phyloP scores from a whole-genome alignment of 2,888 invertebrate genomes.

The Syrphus vitripennis region DNA sequence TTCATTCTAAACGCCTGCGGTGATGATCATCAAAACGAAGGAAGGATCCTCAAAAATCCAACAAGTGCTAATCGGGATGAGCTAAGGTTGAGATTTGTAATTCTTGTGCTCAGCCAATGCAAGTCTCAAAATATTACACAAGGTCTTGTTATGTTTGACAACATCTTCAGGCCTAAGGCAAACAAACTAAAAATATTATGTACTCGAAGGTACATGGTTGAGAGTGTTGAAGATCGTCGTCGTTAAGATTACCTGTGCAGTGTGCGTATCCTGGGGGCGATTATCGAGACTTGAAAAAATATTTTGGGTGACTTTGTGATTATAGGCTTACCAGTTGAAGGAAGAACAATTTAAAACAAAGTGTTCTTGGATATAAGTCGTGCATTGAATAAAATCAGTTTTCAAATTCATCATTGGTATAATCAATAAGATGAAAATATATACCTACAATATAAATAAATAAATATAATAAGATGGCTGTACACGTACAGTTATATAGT shows the following conservation, averaged over 20 bases:
- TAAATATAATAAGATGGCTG: too few species aligned
- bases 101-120: conserved; percentile 39
- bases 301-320: conserved; percentile 44
- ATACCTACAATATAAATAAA: too few species aligned
- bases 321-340: conserved; percentile 11
- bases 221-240: background rate
- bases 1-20: conserved; percentile 38
- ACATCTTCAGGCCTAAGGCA: conserved; percentile 39
- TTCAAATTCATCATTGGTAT: too few species aligned
- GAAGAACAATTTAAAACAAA: background rate
- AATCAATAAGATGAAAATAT: too few species aligned
- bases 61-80: conserved; percentile 68
- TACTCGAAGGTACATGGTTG: too few species aligned
- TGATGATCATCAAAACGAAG: conserved; percentile 25
- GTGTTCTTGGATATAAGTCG: background rate
- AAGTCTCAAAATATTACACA: conserved; percentile 67
- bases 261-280: conserved; percentile 10
- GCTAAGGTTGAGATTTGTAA: conserved; percentile 40
- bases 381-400: background rate
- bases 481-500: too few species aligned
- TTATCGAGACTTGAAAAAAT: conserved; percentile 25
- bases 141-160: conserved; percentile 61
- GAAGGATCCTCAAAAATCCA: background rate
- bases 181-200: background rate
- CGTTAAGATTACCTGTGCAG: conserved; percentile 11